Conservation (phyloP, 2,797 vertebrate species). For the Bucorvus abyssinicus region DNA sequence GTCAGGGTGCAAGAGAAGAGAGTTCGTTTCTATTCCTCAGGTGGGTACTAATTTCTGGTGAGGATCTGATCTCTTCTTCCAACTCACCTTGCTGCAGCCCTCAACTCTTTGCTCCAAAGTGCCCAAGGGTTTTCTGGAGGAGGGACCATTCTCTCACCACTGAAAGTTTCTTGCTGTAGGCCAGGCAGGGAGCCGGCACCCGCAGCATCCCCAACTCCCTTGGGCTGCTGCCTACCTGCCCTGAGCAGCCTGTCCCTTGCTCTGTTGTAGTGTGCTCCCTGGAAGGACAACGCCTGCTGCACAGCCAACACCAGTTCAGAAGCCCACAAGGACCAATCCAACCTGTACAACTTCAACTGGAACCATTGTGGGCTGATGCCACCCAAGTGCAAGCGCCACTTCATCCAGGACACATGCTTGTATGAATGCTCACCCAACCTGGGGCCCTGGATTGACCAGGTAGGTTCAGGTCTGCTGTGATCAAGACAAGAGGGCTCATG, state of each 20-base stretch:
- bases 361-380: constrained; percentile 87
- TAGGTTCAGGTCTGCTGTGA: constrained; percentile 13
- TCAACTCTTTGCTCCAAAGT: not conserved
- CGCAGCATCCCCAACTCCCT: not conserved
- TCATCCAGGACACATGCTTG: constrained; percentile 91
- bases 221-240: not conserved
- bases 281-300: constrained; percentile 89
- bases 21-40: not conserved
- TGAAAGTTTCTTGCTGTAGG: too few species aligned
- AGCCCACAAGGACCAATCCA: constrained; percentile 84
- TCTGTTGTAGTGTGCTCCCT: constrained; percentile 82
- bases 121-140: not conserved
- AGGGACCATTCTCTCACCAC: fast-evolving
- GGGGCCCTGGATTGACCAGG: constrained; percentile 88
- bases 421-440: constrained; percentile 94
- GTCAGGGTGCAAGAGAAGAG: not conserved
- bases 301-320: constrained; percentile 79
- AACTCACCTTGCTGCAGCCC: not conserved
- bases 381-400: constrained; percentile 82
- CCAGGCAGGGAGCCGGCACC: not conserved
- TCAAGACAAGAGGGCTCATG: not conserved
- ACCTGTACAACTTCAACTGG: constrained; percentile 93
- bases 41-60: not conserved
- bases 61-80: not conserved
- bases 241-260: not conserved